These are phyloP conservation scores for Phylloscopus trochilus DNA, from an alignment of 2,113 vertebrate species.

Conservation along the genomic window DNA sequence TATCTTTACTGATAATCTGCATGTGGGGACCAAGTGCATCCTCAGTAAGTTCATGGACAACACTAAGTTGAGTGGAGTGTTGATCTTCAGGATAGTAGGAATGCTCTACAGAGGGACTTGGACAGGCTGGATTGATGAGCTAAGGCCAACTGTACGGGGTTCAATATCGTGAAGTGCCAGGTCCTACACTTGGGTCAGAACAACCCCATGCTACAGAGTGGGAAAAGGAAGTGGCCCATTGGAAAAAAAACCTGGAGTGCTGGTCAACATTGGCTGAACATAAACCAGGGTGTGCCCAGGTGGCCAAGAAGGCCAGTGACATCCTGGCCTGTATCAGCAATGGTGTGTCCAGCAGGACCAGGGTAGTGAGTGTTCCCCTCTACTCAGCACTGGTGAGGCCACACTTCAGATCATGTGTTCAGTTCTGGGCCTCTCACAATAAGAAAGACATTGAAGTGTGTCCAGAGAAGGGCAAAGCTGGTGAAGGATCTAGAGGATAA, in stretches of 20 bases:
- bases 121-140: background rate
- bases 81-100: background rate
- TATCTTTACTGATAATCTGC: background rate
- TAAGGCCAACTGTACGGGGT: background rate
- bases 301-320: background rate
- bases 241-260: background rate
- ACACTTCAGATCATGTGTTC: background rate
- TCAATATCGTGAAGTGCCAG: background rate
- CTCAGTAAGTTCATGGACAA: background rate
- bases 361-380: background rate
- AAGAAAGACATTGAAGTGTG: background rate
- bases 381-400: accelerated
- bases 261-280: background rate
- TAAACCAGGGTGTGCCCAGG: background rate
- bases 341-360: background rate
- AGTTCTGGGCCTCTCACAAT: background rate
- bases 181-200: background rate
- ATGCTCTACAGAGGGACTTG: background rate
- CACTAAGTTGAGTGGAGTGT: background rate
- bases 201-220: background rate
- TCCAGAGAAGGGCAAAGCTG: background rate
- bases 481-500: background rate
- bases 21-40: background rate
- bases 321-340: background rate
- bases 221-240: background rate